phyloP scores from a whole-genome alignment of 2,113 vertebrate genomes.

The Lasiurus cinereus region DNA sequence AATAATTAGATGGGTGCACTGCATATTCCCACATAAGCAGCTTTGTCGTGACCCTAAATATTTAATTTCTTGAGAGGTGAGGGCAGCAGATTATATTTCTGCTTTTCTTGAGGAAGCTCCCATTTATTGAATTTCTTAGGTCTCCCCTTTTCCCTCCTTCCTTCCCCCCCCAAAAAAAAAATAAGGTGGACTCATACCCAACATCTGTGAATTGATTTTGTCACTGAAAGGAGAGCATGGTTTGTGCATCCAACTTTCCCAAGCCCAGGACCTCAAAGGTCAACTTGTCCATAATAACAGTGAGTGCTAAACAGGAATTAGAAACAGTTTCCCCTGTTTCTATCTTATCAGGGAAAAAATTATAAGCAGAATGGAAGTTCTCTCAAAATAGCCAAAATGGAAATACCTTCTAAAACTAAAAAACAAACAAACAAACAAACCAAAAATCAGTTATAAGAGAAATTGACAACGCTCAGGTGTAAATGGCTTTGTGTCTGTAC shows the following conservation, averaged over 20 bases:
- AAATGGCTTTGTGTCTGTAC: background rate
- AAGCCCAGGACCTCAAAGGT: background rate
- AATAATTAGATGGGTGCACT: background rate
- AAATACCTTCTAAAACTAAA: slow-evolving; percentile 50
- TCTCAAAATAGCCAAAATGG: slow-evolving; percentile 20
- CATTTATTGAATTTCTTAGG: slow-evolving; percentile 53
- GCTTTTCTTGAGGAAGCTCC: slow-evolving; percentile 34
- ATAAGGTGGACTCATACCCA: background rate
- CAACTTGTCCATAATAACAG: background rate
- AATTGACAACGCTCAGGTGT: background rate
- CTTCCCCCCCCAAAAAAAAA: background rate
- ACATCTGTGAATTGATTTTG: background rate
- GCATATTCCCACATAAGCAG: slow-evolving; percentile 60
- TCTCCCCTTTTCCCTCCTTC: background rate
- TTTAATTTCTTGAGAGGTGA: slow-evolving; percentile 69
- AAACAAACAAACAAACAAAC: background rate
- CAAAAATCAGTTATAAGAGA: background rate
- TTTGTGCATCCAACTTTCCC: background rate
- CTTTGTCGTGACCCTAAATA: slow-evolving; percentile 60
- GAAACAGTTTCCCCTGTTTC: background rate
- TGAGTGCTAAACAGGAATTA: background rate
- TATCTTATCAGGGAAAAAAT: background rate
- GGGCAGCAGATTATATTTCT: slow-evolving; percentile 56
- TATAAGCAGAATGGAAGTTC: background rate
- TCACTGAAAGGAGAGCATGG: background rate